Evolutionary conservation across 2,797 vertebrate genomes (phyloP), one percentile per base, ranked within the genome.

Genomic region (Propithecus deckenii): DNA sequence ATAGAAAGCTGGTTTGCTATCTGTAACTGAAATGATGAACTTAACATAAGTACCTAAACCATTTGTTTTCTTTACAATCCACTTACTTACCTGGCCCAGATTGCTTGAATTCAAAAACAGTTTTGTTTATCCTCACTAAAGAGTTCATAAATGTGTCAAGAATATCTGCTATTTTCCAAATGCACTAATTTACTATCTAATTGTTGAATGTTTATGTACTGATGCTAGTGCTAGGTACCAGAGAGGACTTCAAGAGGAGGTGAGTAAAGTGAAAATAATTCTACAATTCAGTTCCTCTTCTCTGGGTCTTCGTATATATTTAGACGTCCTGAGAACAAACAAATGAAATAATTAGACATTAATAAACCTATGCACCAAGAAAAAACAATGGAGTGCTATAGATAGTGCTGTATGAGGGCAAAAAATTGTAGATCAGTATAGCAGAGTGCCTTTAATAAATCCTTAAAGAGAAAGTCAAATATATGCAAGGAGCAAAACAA

Each of bases 161-260:
- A 91, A 96, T 35, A 74, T 69, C 35, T 87, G 7, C 35, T 85
- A 7, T 76, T 95, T 95, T 61, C 35, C 17, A 80, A 81, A 75
- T 74, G 28, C 28, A 48, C 12, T 63, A 69, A 80, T 46, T 81
- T 93, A 2, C 28, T 59, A 71, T 46, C 23, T 86, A 46, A 63
- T 61, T 76, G 43, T 76, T 76, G 50, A 69, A 17, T 65, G 48
- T 63, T 90, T 76, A 41, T 41, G 13, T 83, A 23, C 4, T 87
- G 65, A 52, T 35, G 25, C 5, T 48, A 25, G 23, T 61, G n/a
- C 22, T 14, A 50, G 30, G 7, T 65, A 1, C 22, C 25, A 76
- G n/a, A 67, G n/a, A 59, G 43, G 52, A 28, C 17, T 65, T 32
- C 30, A 13, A 72, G 41, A 55, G 5, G 20, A 75, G 46, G 28